These are phyloP conservation scores for Xylocopa sonorina DNA, from an alignment of 1,140 invertebrate species.

Conservation along the genomic window DNA sequence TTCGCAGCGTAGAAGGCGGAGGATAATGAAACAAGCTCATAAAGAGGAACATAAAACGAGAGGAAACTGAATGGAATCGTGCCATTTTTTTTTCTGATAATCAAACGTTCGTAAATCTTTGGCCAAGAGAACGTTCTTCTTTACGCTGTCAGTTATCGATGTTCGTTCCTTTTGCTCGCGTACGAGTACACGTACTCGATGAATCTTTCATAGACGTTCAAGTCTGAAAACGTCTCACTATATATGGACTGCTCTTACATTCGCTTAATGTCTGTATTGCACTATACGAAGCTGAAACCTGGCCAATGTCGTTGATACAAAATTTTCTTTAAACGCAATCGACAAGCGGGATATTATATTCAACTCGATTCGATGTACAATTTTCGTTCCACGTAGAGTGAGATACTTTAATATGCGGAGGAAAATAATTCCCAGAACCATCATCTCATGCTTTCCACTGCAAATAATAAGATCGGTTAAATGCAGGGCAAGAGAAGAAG, in stretches of 20 bases:
- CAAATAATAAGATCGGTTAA: neutral
- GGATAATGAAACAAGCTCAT: neutral
- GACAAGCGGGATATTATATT: too few species aligned
- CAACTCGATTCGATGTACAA: too few species aligned
- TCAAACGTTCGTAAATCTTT: neutral
- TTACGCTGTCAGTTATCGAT: neutral
- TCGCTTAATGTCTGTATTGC: too few species aligned
- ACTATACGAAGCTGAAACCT: too few species aligned
- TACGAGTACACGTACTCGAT: neutral
- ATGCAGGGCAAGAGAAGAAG: neutral
- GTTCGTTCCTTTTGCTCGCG: neutral
- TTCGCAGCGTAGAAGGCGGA: neutral
- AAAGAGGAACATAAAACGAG: neutral
- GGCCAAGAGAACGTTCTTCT: neutral
- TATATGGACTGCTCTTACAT: too few species aligned
- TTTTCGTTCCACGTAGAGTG: too few species aligned
- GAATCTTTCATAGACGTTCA: neutral
- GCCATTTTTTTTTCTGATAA: neutral
- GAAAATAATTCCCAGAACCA: too few species aligned
- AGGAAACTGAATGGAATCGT: neutral
- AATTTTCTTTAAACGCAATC: too few species aligned
- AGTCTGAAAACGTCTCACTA: neutral
- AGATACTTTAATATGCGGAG: too few species aligned
- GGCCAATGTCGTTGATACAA: too few species aligned
- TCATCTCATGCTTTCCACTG: neutral